These are phyloP conservation scores for Glareola pratincola DNA, from an alignment of 2,113 vertebrate genomes.

Conservation along the genomic window DNA sequence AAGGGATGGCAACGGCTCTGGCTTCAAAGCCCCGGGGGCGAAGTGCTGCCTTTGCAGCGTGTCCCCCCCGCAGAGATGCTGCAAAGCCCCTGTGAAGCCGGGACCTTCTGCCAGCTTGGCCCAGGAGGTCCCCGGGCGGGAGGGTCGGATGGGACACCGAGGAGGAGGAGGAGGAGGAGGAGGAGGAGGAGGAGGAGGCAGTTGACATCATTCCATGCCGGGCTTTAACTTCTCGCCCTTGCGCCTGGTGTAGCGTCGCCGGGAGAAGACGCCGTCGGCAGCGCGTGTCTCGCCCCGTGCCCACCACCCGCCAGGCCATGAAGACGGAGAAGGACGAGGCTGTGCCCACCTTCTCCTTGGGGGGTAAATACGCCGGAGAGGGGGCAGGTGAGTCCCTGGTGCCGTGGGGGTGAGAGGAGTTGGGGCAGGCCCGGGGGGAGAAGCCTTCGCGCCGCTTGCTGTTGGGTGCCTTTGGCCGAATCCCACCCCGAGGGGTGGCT, in stretches of 20 bases:
- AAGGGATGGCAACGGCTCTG: neutral
- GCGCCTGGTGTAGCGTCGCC: neutral
- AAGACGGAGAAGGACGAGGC: constrained; percentile 43
- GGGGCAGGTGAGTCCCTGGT: constrained; percentile 16
- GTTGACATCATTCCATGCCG: fast-evolving
- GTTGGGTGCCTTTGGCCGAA: neutral
- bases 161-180: neutral
- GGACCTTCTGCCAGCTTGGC: neutral
- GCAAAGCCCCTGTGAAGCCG: fast-evolving
- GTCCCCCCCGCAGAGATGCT: neutral
- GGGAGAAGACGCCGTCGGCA: neutral
- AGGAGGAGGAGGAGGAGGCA: neutral
- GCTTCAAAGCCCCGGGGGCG: neutral
- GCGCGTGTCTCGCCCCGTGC: neutral
- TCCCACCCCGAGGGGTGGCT: neutral
- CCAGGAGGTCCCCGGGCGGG: fast-evolving
- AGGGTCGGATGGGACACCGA: fast-evolving
- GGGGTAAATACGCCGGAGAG: constrained; percentile 5
- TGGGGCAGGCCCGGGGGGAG: fast-evolving
- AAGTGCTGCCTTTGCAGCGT: neutral
- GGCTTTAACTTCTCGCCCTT: neutral
- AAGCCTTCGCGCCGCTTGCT: neutral
- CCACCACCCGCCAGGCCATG: neutral
- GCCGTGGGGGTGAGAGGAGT: fast-evolving
- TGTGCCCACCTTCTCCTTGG: constrained; percentile 17